A percentile compares a stretch with the other conserved stretches of the same genome.
Evolutionary conservation across 2,888 invertebrate genomes (phyloP).

Genomic region (Phragmatobia fuliginosa): DNA sequence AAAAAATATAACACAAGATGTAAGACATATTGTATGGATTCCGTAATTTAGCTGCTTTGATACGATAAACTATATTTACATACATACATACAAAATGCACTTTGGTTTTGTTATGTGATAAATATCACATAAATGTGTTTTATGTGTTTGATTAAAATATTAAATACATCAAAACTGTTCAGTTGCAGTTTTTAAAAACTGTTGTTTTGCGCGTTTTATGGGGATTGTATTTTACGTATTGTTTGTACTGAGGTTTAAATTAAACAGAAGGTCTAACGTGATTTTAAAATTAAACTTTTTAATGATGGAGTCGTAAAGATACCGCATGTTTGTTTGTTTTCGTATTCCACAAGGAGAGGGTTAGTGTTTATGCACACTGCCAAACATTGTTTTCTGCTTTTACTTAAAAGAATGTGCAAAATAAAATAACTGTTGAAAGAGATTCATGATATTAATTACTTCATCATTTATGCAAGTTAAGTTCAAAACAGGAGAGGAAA

Average conservation of each 20-base stretch:
- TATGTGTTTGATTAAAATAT: slow-evolving; percentile 19
- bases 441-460: too few relatives aligned
- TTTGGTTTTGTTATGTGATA: slow-evolving; percentile 14
- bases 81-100: too few relatives aligned
- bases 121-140: slow-evolving; percentile 18
- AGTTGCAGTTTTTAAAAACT: slow-evolving; percentile 23
- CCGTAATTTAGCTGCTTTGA: slow-evolving; percentile 45
- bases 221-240: slow-evolving; percentile 7
- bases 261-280: slow-evolving; percentile 17
- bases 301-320: neutral
- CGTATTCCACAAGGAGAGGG: slow-evolving; percentile 35
- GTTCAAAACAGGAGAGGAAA: too few relatives aligned
- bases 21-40: slow-evolving; percentile 41
- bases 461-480: too few relatives aligned
- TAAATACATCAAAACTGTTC: slow-evolving; percentile 17
- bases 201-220: slow-evolving; percentile 22
- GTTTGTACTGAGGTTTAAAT: slow-evolving; percentile 9
- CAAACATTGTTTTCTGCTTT: neutral
- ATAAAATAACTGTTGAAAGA: too few relatives aligned
- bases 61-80: slow-evolving; percentile 51
- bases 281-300: slow-evolving; percentile 1
- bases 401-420: neutral
- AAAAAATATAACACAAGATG: neutral
- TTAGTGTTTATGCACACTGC: neutral
- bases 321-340: neutral